phyloP scores from a whole-genome alignment of 2,888 invertebrate species.

The Apamea sordens region DNA sequence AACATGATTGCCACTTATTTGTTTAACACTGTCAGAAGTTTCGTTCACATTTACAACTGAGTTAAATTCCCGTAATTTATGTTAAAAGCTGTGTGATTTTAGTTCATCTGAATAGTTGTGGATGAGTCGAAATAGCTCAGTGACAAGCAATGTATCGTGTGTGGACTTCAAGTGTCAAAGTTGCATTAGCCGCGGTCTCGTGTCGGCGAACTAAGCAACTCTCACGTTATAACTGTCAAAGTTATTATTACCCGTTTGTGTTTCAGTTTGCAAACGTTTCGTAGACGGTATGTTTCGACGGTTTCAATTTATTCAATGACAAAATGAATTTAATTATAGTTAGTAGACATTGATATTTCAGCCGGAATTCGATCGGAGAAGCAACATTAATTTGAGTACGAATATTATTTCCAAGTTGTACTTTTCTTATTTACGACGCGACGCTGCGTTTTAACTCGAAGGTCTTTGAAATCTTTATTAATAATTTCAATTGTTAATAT shows the following conservation, averaged over 20 bases:
- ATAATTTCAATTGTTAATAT: constrained; percentile 36
- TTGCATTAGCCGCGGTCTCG: constrained; percentile 75
- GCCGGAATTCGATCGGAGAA: constrained; percentile 68
- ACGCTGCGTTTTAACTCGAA: constrained; percentile 10
- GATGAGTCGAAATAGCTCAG: constrained; percentile 61
- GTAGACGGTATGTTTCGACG: constrained; percentile 50
- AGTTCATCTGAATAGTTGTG: constrained; percentile 56
- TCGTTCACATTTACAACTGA: neutral
- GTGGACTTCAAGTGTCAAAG: constrained; percentile 82
- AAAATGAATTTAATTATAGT: constrained; percentile 80
- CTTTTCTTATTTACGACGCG: constrained; percentile 49
- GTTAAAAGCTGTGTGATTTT: constrained; percentile 21
- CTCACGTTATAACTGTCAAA: constrained; percentile 84
- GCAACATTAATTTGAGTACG: constrained; percentile 63
- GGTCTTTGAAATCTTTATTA: constrained; percentile 23
- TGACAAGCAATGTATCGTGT: constrained; percentile 78
- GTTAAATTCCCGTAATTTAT: constrained; percentile 14
- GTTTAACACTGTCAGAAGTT: constrained; percentile 19
- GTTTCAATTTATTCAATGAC: constrained; percentile 74
- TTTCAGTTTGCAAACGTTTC: constrained; percentile 74
- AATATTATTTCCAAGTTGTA: constrained; percentile 46
- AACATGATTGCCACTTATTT: constrained; percentile 35
- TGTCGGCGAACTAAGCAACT: constrained; percentile 75
- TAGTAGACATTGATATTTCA: constrained; percentile 73
- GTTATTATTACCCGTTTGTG: constrained; percentile 80